Conservation (phyloP, 2,888 invertebrate genomes). For the Eupithecia dodoneata region DNA sequence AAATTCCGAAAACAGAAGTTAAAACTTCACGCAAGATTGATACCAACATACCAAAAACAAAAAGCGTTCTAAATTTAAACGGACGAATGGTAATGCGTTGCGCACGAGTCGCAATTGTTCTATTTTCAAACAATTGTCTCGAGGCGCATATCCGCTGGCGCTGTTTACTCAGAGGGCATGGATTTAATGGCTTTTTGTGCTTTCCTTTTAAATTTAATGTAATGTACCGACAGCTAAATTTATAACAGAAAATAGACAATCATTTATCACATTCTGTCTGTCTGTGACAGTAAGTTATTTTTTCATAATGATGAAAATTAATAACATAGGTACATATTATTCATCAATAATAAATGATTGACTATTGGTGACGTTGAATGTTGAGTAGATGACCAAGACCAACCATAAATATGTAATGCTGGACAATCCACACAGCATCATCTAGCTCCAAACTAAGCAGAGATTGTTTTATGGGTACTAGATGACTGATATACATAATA, state of each 20-base stretch:
- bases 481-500: too few relatives aligned
- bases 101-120: conserved; percentile 60
- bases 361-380: too few relatives aligned
- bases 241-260: conserved; percentile 2
- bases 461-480: too few relatives aligned
- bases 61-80: conserved; percentile 61
- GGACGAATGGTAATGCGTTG: conserved; percentile 55
- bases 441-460: too few relatives aligned
- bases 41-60: conserved; percentile 26
- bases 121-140: conserved; percentile 63
- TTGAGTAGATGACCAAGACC: too few relatives aligned
- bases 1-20: not conserved
- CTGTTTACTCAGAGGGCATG: conserved; percentile 51
- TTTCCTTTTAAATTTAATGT: conserved; percentile 15
- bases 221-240: not conserved
- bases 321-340: too few relatives aligned
- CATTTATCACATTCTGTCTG: not conserved
- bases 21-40: conserved; percentile 16
- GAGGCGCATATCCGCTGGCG: conserved; percentile 62
- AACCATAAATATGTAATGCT: too few relatives aligned
- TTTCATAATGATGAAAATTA: too few relatives aligned
- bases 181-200: conserved; percentile 6
- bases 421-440: too few relatives aligned
- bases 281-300: not conserved
- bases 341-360: too few relatives aligned